phyloP scores from a whole-genome alignment of 2,888 invertebrate species.

The Acronicta alni region DNA sequence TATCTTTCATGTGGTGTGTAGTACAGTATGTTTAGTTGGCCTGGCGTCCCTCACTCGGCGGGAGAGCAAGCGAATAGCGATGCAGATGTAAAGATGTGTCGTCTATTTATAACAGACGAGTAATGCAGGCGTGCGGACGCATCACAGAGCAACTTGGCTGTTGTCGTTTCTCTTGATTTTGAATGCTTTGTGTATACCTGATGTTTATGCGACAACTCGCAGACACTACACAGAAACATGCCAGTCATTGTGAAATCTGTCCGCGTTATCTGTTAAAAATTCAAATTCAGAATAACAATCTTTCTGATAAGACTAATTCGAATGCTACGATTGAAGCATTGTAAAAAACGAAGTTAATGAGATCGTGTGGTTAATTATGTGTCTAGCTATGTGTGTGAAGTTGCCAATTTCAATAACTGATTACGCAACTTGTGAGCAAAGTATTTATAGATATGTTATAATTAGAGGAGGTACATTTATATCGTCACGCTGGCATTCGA shows the following conservation, averaged over 20 bases:
- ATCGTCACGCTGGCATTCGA: conserved; percentile 18
- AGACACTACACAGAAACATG: conserved; percentile 24
- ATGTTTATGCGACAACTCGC: conserved; percentile 37
- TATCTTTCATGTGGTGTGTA: conserved; percentile 60
- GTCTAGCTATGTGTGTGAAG: conserved; percentile 31
- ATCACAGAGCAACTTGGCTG: conserved; percentile 71
- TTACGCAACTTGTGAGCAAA: conserved; percentile 41
- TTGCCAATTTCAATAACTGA: conserved; percentile 51
- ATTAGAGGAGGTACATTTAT: conserved; percentile 21
- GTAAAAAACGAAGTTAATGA: conserved; percentile 26
- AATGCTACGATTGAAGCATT: conserved; percentile 27
- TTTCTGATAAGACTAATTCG: conserved; percentile 20
- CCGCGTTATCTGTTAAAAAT: conserved; percentile 13
- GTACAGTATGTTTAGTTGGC: conserved; percentile 66
- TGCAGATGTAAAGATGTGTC: conserved; percentile 82
- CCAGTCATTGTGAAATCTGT: conserved; percentile 26
- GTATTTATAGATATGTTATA: conserved; percentile 47
- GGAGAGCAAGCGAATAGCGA: conserved; percentile 82
- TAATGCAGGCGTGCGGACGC: conserved; percentile 78
- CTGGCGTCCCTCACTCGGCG: conserved; percentile 80
- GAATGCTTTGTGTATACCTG: conserved; percentile 65
- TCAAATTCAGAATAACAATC: conserved; percentile 16
- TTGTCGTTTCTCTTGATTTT: conserved; percentile 77
- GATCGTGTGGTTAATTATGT: conserved; percentile 33
- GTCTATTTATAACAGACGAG: conserved; percentile 85